Evolutionary conservation across 2,797 vertebrate species (phyloP).

Genomic region (Borostomias antarcticus): DNA sequence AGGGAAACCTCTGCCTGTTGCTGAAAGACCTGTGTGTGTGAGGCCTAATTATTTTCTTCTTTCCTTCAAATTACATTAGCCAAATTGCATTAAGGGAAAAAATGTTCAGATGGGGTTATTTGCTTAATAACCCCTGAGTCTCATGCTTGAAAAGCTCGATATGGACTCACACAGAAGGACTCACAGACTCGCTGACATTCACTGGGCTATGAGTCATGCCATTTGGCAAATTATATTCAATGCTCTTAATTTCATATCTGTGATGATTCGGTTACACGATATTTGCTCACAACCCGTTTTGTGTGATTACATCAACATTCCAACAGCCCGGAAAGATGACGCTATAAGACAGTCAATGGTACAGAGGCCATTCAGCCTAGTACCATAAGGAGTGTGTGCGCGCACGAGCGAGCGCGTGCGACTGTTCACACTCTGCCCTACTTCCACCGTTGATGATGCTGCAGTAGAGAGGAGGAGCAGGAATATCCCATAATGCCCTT

Average conservation of each 20-base stretch:
- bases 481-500: conserved; percentile 28
- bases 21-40: conserved; percentile 12
- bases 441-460: conserved; percentile 18
- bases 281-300: too few species aligned
- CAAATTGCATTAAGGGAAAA: conserved; percentile 39
- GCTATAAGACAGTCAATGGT: too few species aligned
- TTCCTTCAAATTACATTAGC: conserved; percentile 36
- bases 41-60: conserved; percentile 14
- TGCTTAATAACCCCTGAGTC: neutral
- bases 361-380: neutral
- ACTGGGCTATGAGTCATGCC: neutral
- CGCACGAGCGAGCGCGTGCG: conserved; percentile 13
- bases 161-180: neutral
- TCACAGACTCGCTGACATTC: neutral
- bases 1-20: neutral
- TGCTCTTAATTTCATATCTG: neutral
- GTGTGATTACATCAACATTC: too few species aligned
- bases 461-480: conserved; percentile 8
- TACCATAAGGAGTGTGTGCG: conserved; percentile 30
- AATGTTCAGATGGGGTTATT: conserved; percentile 9
- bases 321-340: too few species aligned
- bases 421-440: neutral
- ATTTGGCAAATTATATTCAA: neutral
- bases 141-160: neutral
- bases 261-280: neutral